Base-by-base conservation (phyloP, 2,797 vertebrate species). In the Pangasius krempfi region DNA sequence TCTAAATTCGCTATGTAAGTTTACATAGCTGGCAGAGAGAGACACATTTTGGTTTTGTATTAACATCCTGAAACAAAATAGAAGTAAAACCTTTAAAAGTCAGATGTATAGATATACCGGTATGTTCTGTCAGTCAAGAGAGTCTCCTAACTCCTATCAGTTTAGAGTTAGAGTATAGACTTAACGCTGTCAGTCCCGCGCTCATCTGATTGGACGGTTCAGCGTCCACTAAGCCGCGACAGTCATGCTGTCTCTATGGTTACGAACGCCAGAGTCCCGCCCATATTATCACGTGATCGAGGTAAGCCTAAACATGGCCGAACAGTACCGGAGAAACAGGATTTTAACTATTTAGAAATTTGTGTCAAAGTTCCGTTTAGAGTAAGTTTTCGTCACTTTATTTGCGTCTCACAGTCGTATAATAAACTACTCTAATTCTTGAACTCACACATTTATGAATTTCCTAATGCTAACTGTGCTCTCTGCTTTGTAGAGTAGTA, bases 251-350 rank as follows among this genome's bases (percentile, higher is more conserved):
- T 94, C 91, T 64, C 94, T 91, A 94, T 94, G 93, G 93, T 90
- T 90, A 95, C 92, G 92, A 88, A 16, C 33, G 87, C 90, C 90
- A 76, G 47, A 72, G 78, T 52, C 81, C 85, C 89, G 90, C 86
- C 90, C 50, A 66, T 86, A 10, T 9, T 4, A 90, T 94, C 94
- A 95, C 92, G 10, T 96, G 95, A 94, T 92, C n/a, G 10, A 22
- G 89, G 79, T 91, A 83, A 84, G 81, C 5, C 4, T 18, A 50
- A 56, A 66, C 84, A 89, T 81, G 52, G 13, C 52, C 27, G 40
- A 62, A 33, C 1, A 5, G 37, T 1, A 58, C 10, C 0, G 25
- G 16, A 66, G 60, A 8, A 66, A 25, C 1, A 25, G 47, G 18
- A 30, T 66, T 1, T n/a, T 4, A 4, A 66, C 3, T 16, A 3